Base-by-base conservation (phyloP, 2,113 vertebrate species). In the Orycteropus afer region DNA sequence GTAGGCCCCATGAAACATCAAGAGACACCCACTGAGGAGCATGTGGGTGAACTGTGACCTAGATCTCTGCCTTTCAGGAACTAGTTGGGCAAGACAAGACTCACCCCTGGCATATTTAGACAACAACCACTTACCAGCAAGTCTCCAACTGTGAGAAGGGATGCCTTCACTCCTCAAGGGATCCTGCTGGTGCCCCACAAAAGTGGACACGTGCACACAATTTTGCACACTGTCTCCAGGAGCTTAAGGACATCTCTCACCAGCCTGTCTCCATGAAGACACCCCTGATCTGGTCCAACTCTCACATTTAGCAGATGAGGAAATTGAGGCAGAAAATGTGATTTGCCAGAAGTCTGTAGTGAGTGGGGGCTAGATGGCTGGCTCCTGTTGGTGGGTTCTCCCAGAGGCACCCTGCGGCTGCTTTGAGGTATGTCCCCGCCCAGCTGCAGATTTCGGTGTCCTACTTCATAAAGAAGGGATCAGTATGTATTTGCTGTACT, bases 61-160 rank as follows among this genome's bases (percentile, higher is more conserved):
- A 27, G 42, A 84, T 20, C 77, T 84, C 77, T 77, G 63, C 37
- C 82, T 90, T 92, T 74, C 69, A 86, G 83, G 69, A 86, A 59
- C 61, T 71, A 25, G 74, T n/a, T 57, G 29, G 61, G 63, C 15
- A 13, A 92, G 89, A 34, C 6, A 3, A 74, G 45, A 45, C 55
- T 82, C 49, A 69, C 32, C 49, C n/a, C 57, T 29, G 34, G 51
- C 37, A 29, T 15, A 79, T 49, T 55, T 27, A 32, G 22, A 61
- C 40, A 80, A 78, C 25, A 67, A 6, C 6, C n/a, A 10, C 85
- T 71, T 14, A 6, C 67, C 80, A 63, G 69, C 71, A 90, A 51
- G 86, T 25, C n/a, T 90, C 67, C 37, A 59, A 0, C 17, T 10
- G 5, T 1, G 17, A 69, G 32, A n/a, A 6, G 80, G 12, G 15